A percentile compares a stretch with the other conserved stretches of the same genome.
These are phyloP conservation scores for Eupithecia centaureata DNA, from an alignment of 2,888 invertebrate species.

Conservation along the genomic window DNA sequence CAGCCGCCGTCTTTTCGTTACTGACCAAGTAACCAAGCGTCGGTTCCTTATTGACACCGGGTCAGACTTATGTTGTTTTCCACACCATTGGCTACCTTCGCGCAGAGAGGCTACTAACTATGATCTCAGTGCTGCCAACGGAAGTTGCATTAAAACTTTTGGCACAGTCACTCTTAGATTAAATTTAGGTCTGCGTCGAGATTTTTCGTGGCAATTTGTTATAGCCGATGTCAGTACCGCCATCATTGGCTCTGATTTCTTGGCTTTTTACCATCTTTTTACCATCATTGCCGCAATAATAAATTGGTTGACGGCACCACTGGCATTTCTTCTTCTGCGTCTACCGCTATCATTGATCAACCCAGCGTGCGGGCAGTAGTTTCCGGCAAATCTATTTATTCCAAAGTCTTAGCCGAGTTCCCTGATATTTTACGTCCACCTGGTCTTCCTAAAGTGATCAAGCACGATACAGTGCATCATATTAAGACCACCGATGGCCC, in stretches of 20 bases:
- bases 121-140: slow-evolving; percentile 12
- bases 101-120: too few relatives aligned
- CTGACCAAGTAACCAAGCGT: slow-evolving; percentile 14
- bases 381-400: not conserved
- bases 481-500: slow-evolving; percentile 33
- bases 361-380: too few relatives aligned
- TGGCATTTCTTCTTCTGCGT: not conserved
- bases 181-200: slow-evolving; percentile 39
- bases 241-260: slow-evolving; percentile 32
- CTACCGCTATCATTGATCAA: not conserved
- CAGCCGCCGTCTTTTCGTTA: slow-evolving; percentile 35
- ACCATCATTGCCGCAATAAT: slow-evolving; percentile 23
- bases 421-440: not conserved
- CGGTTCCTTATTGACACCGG: slow-evolving; percentile 34
- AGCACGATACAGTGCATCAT: slow-evolving; percentile 29
- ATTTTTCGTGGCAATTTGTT: slow-evolving; percentile 38
- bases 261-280: slow-evolving; percentile 25
- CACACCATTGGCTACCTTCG: not conserved
- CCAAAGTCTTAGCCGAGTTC: slow-evolving; percentile 4
- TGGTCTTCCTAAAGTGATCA: not conserved
- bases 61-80: slow-evolving; percentile 32
- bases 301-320: slow-evolving; percentile 31
- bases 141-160: slow-evolving; percentile 34
- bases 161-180: slow-evolving; percentile 4
- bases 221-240: slow-evolving; percentile 39